These are phyloP conservation scores for Chloebia gouldiae DNA, from an alignment of 2,113 vertebrate genomes.

Conservation along the genomic window DNA sequence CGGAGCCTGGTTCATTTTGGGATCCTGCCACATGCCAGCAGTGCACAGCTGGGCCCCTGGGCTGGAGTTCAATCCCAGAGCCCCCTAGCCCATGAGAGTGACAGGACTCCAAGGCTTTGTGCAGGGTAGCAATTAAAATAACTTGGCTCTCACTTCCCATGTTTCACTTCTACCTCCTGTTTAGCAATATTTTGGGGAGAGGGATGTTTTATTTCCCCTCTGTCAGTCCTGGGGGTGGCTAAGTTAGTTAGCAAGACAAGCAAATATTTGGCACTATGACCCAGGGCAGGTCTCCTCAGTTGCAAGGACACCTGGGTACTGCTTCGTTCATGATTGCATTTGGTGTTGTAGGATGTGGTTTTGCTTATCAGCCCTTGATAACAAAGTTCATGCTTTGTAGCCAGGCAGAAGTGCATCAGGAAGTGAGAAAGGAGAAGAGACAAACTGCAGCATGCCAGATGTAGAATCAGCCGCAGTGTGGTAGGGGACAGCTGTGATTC, in stretches of 20 bases:
- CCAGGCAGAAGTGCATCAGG: not conserved
- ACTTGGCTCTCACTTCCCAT: not conserved
- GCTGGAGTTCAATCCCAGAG: not conserved
- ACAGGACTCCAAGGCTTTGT: not conserved
- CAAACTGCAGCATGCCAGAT: not conserved
- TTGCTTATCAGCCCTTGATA: conserved; percentile 17
- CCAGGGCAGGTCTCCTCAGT: not conserved
- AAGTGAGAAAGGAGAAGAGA: conserved; percentile 9
- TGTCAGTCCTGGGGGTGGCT: not conserved
- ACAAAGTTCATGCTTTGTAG: conserved; percentile 36
- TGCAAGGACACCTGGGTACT: not conserved
- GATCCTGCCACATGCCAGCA: accelerated
- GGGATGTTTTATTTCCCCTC: not conserved
- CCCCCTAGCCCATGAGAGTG: accelerated
- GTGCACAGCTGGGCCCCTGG: not conserved
- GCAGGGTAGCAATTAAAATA: not conserved
- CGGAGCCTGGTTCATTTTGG: not conserved
- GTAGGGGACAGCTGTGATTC: not conserved
- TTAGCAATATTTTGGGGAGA: not conserved
- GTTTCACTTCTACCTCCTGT: not conserved
- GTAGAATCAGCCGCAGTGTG: accelerated
- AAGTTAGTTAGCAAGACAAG: not conserved
- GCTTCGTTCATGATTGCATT: not conserved
- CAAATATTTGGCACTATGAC: not conserved
- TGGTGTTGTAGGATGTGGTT: not conserved